Conservation (phyloP, 2,113 vertebrate species). For the Galbula dea region DNA sequence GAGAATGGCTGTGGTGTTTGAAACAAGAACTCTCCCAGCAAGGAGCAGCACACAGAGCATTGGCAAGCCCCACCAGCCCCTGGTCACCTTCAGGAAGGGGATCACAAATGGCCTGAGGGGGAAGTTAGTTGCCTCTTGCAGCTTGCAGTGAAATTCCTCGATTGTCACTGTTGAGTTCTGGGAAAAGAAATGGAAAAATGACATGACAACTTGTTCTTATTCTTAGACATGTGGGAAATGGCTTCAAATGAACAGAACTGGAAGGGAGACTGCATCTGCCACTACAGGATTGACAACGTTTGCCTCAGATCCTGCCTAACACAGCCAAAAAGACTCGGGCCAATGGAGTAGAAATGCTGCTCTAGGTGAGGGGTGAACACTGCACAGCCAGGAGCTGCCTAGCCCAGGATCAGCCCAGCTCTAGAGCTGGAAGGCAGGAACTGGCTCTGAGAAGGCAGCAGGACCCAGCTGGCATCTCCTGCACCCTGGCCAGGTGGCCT, state of each 20-base stretch:
- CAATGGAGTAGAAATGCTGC: neutral
- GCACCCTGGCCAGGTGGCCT: neutral
- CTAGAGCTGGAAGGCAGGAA: neutral
- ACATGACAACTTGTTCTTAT: conserved; percentile 14
- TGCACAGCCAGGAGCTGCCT: neutral
- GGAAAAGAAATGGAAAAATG: conserved; percentile 48
- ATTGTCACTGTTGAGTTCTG: conserved; percentile 98
- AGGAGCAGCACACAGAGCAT: fast-evolving
- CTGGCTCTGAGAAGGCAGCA: neutral
- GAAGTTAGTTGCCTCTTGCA: conserved; percentile 98
- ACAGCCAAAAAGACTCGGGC: neutral
- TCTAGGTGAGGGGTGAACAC: neutral
- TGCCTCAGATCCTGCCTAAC: neutral
- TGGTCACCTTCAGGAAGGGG: conserved; percentile 94
- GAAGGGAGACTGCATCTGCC: conserved; percentile 15
- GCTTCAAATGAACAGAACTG: neutral
- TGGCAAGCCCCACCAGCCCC: neutral
- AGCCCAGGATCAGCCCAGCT: neutral
- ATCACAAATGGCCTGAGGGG: conserved; percentile 96
- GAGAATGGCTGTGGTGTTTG: neutral
- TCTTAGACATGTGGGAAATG: neutral
- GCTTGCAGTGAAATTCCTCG: conserved; percentile 96
- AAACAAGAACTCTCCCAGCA: neutral
- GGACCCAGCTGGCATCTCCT: neutral
- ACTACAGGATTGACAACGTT: neutral